Conservation (phyloP, 2,888 invertebrate species). For the Xestia xanthographa region DNA sequence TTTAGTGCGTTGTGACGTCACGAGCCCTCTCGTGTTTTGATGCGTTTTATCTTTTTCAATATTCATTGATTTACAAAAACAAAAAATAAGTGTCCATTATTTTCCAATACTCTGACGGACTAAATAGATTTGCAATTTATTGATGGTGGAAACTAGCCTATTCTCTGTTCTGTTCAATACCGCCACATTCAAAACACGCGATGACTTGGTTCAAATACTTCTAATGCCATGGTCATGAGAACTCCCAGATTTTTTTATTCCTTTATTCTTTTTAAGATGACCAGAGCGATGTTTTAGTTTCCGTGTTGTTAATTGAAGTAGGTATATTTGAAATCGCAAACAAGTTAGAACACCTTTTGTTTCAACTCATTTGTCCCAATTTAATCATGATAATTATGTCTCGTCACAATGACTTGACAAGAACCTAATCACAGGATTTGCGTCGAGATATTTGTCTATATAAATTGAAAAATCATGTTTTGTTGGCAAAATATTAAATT, state of each 20-base stretch:
- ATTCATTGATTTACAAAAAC: too few species aligned
- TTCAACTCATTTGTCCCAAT: not conserved
- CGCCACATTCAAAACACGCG: not conserved
- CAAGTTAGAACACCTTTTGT: not conserved
- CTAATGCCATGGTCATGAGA: not conserved
- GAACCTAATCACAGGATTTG: not conserved
- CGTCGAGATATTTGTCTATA: not conserved
- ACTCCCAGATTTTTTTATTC: not conserved
- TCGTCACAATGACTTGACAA: constrained; percentile 25
- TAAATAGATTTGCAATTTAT: too few species aligned
- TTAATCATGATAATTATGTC: not conserved
- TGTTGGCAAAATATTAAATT: not conserved
- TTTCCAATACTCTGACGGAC: too few species aligned
- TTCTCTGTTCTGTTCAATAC: too few species aligned
- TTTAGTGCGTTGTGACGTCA: too few species aligned
- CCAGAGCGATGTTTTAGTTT: not conserved
- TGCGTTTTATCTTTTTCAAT: too few species aligned
- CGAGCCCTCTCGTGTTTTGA: too few species aligned
- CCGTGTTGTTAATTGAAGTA: not conserved
- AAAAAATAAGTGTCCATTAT: too few species aligned
- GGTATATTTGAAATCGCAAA: not conserved
- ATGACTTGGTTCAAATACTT: not conserved
- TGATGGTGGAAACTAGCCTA: too few species aligned
- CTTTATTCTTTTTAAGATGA: not conserved
- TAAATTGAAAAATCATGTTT: constrained; percentile 16